phyloP scores from a whole-genome alignment of 2,113 vertebrate species.

The Bambusicola thoracicus region DNA sequence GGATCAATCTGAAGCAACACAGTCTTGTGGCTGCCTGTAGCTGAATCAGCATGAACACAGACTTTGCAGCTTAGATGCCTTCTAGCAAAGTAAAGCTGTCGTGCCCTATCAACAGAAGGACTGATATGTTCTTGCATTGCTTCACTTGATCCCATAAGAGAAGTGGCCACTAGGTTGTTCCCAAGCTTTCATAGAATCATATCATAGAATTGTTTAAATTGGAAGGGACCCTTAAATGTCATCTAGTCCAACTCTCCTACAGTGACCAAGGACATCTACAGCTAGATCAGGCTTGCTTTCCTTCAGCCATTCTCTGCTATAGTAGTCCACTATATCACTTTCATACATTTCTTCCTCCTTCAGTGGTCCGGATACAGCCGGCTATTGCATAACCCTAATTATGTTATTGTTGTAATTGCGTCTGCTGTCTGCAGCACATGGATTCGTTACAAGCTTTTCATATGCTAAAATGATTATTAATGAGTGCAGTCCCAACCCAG shows the following conservation, averaged over 20 bases:
- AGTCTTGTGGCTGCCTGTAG: not conserved
- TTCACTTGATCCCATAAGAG: not conserved
- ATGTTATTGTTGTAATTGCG: slow-evolving; percentile 68
- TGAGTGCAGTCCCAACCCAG: slow-evolving; percentile 58
- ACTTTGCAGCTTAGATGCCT: not conserved
- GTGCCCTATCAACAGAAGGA: fast-evolving
- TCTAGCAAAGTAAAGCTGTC: not conserved
- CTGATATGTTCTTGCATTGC: not conserved
- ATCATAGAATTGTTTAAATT: no score
- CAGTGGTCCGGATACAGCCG: slow-evolving; percentile 10
- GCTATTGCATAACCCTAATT: slow-evolving; percentile 67
- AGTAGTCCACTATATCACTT: not conserved
- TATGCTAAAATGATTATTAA: slow-evolving; percentile 76
- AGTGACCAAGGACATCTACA: no score
- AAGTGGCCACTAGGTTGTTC: not conserved
- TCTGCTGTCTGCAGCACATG: slow-evolving; percentile 67
- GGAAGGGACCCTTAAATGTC: no score
- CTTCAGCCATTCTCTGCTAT: not conserved
- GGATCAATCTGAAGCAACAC: not conserved
- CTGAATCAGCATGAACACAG: not conserved
- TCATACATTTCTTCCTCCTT: not conserved
- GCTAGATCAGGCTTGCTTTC: not conserved
- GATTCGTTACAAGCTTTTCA: slow-evolving; percentile 73
- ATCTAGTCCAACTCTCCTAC: no score
- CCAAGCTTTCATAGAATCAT: not conserved